Base-by-base conservation (phyloP, 2,888 invertebrate species). In the Rhabditoides inermis region DNA sequence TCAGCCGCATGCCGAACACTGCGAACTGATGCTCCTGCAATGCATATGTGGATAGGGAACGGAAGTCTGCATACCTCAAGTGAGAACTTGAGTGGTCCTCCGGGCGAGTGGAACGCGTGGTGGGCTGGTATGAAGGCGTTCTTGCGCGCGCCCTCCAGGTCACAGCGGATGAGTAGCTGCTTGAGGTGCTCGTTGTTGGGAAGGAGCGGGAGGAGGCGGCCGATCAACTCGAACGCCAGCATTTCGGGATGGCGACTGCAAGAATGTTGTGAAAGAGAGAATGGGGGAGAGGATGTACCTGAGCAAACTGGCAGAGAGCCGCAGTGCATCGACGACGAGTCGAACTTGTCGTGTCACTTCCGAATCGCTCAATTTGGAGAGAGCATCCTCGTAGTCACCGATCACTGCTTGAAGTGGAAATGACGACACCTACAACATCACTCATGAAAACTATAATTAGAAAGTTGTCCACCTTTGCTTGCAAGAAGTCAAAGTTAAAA, bases 31-130 rank as follows among this genome's bases (percentile, higher is more conserved):
- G 95, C 0, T 94, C 95, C 81, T 95, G 23, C 18, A 51, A 30
- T 4, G 18, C 22, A 18, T n/a, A 12, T 18, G 7, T 18, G 10
- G 18, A 40, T 10, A 40, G 12, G 18, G 7, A n/a, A 45, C 4
- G 7, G 2, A 15, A 26, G 18, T 36, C 22, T 32, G 22, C 20
- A 15, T n/a, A 56, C 94, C 81, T 95, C 95, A 41, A 95, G 79
- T 0, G 94, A 94, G 77, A 91, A 95, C 86, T 95, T 94, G 4
- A 95, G 80, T 0, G 95, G 95, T 1, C 95, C 95, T 41, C 95
- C 95, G n/a, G 95, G 95, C 1, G 95, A 94, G 76, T 95, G 94
- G 58, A 94, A 81, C 72, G 92, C 94, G 77, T 95, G 94, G 78
- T 91, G 91, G 0, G 88, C 84, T 0, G 95, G 94, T 64, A 92